phyloP scores from a whole-genome alignment of 2,888 invertebrate genomes.

The Tinea pellionella region DNA sequence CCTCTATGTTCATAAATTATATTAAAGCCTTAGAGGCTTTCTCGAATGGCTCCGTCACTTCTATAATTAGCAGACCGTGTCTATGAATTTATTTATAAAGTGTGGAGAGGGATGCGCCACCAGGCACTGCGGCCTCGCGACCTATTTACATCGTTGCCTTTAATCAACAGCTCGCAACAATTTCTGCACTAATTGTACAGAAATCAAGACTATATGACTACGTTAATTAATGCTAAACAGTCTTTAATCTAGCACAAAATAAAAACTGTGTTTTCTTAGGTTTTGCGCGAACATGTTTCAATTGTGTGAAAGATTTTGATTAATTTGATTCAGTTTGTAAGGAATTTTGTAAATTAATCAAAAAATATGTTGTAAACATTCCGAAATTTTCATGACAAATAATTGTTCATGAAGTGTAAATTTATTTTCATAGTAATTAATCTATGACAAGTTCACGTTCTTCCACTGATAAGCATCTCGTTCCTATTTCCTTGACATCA shows the following conservation, averaged over 20 bases:
- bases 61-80: constrained; percentile 42
- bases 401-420: neutral
- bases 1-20: too few relatives aligned
- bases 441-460: constrained; percentile 1
- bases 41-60: neutral
- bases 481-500: constrained; percentile 17
- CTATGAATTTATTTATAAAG: constrained; percentile 40
- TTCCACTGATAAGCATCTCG: constrained; percentile 13
- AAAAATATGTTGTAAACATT: neutral
- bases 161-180: neutral
- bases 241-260: too few relatives aligned
- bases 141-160: constrained; percentile 24
- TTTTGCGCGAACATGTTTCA: too few relatives aligned
- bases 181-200: neutral
- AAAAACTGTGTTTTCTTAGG: too few relatives aligned
- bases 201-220: neutral
- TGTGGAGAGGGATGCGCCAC: constrained; percentile 29
- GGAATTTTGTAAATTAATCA: neutral
- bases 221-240: too few relatives aligned
- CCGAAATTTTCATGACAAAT: neutral
- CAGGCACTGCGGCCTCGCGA: constrained; percentile 39
- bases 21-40: neutral
- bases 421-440: constrained; percentile 9
- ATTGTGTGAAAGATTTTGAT: too few relatives aligned
- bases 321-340: too few relatives aligned